A percentile compares a stretch with the other conserved stretches of the same genome.
Evolutionary conservation across 1,140 invertebrate species (phyloP).

Genomic region (Cyclargus thomasi): DNA sequence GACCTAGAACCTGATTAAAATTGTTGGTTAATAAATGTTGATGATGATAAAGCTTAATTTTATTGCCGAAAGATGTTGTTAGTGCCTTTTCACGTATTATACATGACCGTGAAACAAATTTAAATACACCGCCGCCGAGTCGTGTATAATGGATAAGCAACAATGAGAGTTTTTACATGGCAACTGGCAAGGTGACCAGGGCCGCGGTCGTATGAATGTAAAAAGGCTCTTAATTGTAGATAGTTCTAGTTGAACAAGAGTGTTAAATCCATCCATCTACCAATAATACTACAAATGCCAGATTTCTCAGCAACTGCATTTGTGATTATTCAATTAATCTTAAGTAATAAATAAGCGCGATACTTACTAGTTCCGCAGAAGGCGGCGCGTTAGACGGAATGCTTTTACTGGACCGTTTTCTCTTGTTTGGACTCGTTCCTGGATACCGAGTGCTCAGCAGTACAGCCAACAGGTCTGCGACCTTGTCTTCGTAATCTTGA

Average conservation of each 20-base stretch:
- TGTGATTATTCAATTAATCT: no score
- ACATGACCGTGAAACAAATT: no score
- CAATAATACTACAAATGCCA: no score
- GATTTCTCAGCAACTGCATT: no score
- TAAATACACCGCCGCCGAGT: no score
- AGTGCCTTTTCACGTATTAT: neutral
- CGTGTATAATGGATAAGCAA: no score
- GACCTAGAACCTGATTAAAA: conserved; percentile 85
- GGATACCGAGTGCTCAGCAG: conserved; percentile 87
- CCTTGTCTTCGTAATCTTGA: conserved; percentile 91
- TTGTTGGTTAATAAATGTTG: conserved; percentile 3
- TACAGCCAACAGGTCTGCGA: conserved; percentile 88
- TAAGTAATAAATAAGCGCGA: conserved; percentile 18
- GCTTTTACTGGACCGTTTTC: conserved; percentile 85
- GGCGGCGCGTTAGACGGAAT: conserved; percentile 77
- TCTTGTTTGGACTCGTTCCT: conserved; percentile 90
- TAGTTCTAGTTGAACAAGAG: no score
- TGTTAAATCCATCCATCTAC: no score
- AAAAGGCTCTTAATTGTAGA: no score
- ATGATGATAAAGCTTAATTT: neutral
- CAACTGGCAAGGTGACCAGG: no score
- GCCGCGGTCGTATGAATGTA: no score
- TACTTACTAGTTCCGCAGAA: conserved; percentile 75
- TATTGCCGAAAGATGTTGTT: neutral
- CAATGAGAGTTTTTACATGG: no score